These are phyloP conservation scores for Phengaris arion DNA, from an alignment of 2,888 invertebrate species.

Conservation along the genomic window DNA sequence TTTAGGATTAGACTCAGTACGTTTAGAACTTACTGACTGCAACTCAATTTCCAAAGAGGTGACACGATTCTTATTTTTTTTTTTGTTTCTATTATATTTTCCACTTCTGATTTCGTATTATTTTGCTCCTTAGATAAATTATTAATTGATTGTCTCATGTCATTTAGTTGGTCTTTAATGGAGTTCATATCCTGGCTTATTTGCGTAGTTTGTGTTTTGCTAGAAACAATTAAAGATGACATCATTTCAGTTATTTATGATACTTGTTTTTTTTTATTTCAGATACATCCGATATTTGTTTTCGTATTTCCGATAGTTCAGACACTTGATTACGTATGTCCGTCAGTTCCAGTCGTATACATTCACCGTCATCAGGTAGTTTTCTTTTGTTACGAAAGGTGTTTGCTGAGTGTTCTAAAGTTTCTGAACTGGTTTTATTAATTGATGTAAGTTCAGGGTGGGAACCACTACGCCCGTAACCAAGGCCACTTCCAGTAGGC, in stretches of 20 bases:
- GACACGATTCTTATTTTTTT: background rate
- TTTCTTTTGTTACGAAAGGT: background rate
- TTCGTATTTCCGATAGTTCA: background rate
- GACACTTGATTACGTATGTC: slow-evolving; percentile 3
- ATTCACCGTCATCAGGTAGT: background rate
- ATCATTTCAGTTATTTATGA: slow-evolving; percentile 9
- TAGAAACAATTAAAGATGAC: background rate
- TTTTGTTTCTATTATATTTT: background rate
- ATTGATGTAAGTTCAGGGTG: background rate
- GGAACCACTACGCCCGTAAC: background rate
- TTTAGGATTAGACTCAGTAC: background rate
- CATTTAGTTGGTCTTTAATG: background rate
- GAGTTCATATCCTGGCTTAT: slow-evolving; percentile 8
- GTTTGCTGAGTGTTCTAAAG: background rate
- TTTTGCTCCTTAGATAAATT: background rate
- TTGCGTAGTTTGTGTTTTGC: background rate
- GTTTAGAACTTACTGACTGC: no score
- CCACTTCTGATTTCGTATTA: background rate
- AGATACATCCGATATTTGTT: background rate
- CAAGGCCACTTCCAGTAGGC: slow-evolving; percentile 18
- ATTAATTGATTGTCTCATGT: background rate
- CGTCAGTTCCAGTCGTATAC: background rate
- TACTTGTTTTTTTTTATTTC: slow-evolving; percentile 5
- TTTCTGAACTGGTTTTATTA: background rate
- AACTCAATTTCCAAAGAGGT: no score